Evolutionary conservation across 1,140 invertebrate species (phyloP).

Genomic region (Bombus superbus): DNA sequence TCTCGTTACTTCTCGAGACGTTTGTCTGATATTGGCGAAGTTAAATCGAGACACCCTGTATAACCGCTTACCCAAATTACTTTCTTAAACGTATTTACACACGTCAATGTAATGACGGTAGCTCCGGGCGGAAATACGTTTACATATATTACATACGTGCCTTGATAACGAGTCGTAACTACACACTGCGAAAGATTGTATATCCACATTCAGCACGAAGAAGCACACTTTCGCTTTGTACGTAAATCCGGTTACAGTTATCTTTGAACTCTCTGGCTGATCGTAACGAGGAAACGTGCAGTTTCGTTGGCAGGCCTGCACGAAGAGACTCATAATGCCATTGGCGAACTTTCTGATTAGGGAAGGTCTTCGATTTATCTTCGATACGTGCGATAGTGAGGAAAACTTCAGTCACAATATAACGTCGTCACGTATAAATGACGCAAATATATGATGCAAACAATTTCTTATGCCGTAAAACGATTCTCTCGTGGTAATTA

Average conservation of each 20-base stretch:
- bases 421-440: background rate
- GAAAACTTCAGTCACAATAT: background rate
- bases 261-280: background rate
- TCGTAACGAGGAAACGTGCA: background rate
- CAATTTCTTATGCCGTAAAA: background rate
- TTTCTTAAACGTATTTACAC: background rate
- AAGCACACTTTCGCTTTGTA: conserved; percentile 18
- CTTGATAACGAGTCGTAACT: background rate
- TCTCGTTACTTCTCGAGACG: background rate
- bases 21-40: too few species aligned
- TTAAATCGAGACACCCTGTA: too few species aligned
- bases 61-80: background rate
- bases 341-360: too few species aligned
- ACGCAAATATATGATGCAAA: background rate
- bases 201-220: background rate
- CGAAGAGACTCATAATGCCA: too few species aligned
- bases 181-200: background rate
- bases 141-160: background rate
- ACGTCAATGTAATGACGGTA: background rate
- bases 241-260: conserved; percentile 8
- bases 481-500: background rate
- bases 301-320: background rate
- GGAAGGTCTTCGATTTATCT: background rate
- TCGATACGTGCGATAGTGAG: background rate
- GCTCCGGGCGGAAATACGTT: background rate